Evolutionary conservation across 2,113 vertebrate genomes (phyloP).

Genomic region (Heterochromis multidens): DNA sequence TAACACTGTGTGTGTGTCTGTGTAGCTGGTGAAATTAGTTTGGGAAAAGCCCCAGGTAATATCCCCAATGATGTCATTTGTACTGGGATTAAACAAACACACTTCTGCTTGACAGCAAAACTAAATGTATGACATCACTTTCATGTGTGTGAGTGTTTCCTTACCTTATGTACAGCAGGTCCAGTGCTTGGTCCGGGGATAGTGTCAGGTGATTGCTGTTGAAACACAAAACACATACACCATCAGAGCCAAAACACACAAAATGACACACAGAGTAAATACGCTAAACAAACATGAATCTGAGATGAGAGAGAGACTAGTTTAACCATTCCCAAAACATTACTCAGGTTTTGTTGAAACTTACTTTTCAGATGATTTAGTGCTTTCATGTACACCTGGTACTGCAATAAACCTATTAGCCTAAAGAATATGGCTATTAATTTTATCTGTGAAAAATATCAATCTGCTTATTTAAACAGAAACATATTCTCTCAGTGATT

Average conservation of each 20-base stretch:
- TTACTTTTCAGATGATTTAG: neutral
- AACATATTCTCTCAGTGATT: neutral
- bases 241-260: constrained; percentile 35
- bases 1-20: neutral
- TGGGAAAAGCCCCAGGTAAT: constrained; percentile 17
- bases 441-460: neutral
- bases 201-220: constrained; percentile 80
- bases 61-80: constrained; percentile 46
- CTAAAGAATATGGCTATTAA: neutral
- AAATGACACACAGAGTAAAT: constrained; percentile 22
- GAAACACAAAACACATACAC: constrained; percentile 56
- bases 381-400: neutral
- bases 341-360: constrained; percentile 20
- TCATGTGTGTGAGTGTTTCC: neutral
- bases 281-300: constrained; percentile 36
- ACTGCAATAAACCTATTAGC: neutral
- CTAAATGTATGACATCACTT: constrained; percentile 52
- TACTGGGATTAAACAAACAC: constrained; percentile 53
- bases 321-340: constrained; percentile 32
- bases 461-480: neutral
- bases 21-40: constrained; percentile 1
- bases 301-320: constrained; percentile 17
- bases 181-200: constrained; percentile 74
- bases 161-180: constrained; percentile 72
- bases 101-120: neutral